Base-by-base conservation (phyloP, 2,113 vertebrate genomes). In the Menidia beryllina region DNA sequence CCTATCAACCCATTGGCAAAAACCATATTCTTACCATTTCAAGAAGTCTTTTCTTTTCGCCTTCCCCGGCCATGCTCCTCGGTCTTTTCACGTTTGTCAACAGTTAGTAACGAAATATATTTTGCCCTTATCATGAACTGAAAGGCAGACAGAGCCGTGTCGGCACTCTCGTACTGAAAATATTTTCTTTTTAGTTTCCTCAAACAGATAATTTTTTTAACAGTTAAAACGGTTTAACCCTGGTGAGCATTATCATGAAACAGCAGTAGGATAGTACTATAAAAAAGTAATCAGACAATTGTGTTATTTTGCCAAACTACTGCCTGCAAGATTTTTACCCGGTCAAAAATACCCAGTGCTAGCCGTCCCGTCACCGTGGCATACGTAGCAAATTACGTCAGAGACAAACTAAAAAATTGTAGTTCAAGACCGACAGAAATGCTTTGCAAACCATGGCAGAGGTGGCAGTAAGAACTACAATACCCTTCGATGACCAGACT, bases 21-120 rank as follows among this genome's bases (percentile, higher is more conserved):
- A n/a, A 19, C 1, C n/a, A n/a, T 14, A 1, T 7, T 9, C 82
- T 89, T 78, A 95, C 95, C 93, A 93, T 93, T 72, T 95, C 93
- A 55, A 96, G 72, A 8, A 83, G 87, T 0, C 88, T 75, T 62
- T 92, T 94, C 84, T 84, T 92, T 30, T 88, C 91, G 8, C 72
- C 70, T 48, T 91, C 90, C 0, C 41, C 88, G 19, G 93, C 93
- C 94, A 95, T 95, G 91, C 88, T 91, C 83, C 30, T 65, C 36
- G 12, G 47, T 17, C 1, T n/a, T 3, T 0, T 21, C 23, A 30
- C n/a, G 21, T 19, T 17, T 17, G 20, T 43, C 50, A 45, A 13
- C 10, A 21, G 1, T 15, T 7, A 19, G 0, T 14, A 5, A 2
- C n/a, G n/a, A 0, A 0, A 0, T 0, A 0, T 0, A 0, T 11